Evolutionary conservation across 64 coral and sea anemone genomes (phyloP).

Genomic region (Trachythela sp.): DNA sequence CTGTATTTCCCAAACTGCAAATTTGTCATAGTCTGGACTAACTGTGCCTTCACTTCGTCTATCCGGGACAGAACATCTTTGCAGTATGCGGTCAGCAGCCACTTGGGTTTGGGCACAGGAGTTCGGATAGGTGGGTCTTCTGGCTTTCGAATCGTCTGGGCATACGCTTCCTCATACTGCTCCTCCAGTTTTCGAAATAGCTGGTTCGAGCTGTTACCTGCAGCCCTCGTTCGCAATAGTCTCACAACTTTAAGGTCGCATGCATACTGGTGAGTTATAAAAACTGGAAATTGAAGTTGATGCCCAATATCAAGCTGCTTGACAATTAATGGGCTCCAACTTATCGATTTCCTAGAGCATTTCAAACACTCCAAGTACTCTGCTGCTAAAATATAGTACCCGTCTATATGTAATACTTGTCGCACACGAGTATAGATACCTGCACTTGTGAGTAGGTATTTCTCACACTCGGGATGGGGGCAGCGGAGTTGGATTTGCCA

Average conservation of each 20-base stretch:
- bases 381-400: too few species aligned
- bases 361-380: too few species aligned
- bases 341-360: too few species aligned
- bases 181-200: background rate
- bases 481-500: background rate
- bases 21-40: slow-evolving; percentile 38
- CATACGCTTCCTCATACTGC: background rate
- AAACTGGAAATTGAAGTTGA: slow-evolving; percentile 31
- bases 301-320: too few species aligned
- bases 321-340: background rate
- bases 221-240: background rate
- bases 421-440: too few species aligned
- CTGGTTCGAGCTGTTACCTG: slow-evolving; percentile 36
- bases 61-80: slow-evolving; percentile 43
- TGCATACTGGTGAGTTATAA: background rate
- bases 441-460: too few species aligned
- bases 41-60: slow-evolving; percentile 51
- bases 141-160: background rate
- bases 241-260: slow-evolving; percentile 28
- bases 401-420: too few species aligned
- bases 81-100: slow-evolving; percentile 36
- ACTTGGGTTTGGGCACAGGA: slow-evolving; percentile 40
- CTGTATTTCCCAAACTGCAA: slow-evolving; percentile 53
- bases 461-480: background rate
- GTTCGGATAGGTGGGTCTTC: slow-evolving; percentile 28